These are phyloP conservation scores for Dicyrtoma fusca DNA, from an alignment of 2,888 invertebrate genomes.

Conservation along the genomic window DNA sequence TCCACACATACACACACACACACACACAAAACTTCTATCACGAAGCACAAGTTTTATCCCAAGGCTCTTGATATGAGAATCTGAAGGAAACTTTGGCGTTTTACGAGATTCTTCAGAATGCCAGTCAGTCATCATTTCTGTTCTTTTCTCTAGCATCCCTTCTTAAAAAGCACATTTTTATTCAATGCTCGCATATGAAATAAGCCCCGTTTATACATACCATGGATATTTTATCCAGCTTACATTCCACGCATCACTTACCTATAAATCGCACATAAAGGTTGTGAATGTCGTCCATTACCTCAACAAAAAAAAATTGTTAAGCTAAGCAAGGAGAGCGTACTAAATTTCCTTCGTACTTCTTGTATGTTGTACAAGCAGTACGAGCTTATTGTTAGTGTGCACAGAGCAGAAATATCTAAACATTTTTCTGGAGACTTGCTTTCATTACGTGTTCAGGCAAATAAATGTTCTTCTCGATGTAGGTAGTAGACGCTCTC, in stretches of 20 bases:
- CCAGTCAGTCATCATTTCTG: conserved; percentile 9
- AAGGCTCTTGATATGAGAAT: background rate
- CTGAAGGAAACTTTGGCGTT: conserved; percentile 7
- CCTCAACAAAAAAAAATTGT: background rate
- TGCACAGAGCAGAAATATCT: too few relatives aligned
- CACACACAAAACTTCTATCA: background rate
- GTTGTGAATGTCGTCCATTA: conserved; percentile 1
- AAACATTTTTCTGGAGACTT: too few relatives aligned
- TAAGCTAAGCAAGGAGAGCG: background rate
- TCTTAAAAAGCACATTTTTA: conserved; percentile 11
- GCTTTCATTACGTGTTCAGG: too few relatives aligned
- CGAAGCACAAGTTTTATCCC: conserved; percentile 5
- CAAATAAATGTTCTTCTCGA: too few relatives aligned
- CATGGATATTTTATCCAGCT: conserved; percentile 7
- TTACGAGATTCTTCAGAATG: conserved; percentile 10
- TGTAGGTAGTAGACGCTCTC: too few relatives aligned
- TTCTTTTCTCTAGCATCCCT: conserved; percentile 1
- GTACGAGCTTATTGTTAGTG: too few relatives aligned
- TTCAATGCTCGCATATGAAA: conserved; percentile 4
- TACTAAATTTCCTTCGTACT: too few relatives aligned
- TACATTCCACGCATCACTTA: background rate
- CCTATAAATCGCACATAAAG: conserved; percentile 12
- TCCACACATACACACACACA: too few relatives aligned
- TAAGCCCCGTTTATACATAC: conserved; percentile 2
- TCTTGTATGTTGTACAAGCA: too few relatives aligned